Evolutionary conservation across 2,888 invertebrate genomes (phyloP), one percentile per base, ranked within the genome.

Genomic region (Pimpla rufipes): DNA sequence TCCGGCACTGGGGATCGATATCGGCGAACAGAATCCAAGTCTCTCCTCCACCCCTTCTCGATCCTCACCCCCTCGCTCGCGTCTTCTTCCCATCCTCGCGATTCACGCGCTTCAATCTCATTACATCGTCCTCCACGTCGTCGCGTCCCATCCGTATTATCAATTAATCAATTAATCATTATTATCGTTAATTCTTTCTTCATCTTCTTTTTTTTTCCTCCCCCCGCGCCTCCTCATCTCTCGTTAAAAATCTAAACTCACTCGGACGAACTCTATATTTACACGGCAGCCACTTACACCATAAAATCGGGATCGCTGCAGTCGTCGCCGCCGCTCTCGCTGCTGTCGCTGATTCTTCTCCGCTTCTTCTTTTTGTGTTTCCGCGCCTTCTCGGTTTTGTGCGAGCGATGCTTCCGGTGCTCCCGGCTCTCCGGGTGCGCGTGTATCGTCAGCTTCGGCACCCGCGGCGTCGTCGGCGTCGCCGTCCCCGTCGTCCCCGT

Each of bases 251-350:
- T 67, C 77, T 77, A 81, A 82, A 79, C 85, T 77, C 74, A 73
- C 79, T 73, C 71, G 37, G 76, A 79, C 74, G 66, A 75, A 77
- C 62, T 75, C 84, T 75, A 84, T 84, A 50, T 79, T 84, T 81
- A 80, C 81, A n/a, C n/a, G n/a, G n/a, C n/a, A n/a, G 70, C 35
- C 89, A 90, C 90, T 93, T 90, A 93, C 90, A 92, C 92, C 85
- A 91, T 90, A 88, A 90, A 93, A 88, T 94, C 94, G 87, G 95
- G 95, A 91, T 96, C 96, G 94, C 96, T 96, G 92, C 93, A 95
- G 92, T 96, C 95, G 90, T 95, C 95, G 88, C 95, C 95, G 88
- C 95, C 96, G 93, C 95, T 95, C 85, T 96, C 96, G 83, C 93
- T 93, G 86, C 90, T 93, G 67, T 93, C 93, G 86, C 92, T 92